Evolutionary conservation across 2,113 vertebrate genomes (phyloP), one percentile per base, ranked within the genome.

Genomic region (Gymnogyps californianus): DNA sequence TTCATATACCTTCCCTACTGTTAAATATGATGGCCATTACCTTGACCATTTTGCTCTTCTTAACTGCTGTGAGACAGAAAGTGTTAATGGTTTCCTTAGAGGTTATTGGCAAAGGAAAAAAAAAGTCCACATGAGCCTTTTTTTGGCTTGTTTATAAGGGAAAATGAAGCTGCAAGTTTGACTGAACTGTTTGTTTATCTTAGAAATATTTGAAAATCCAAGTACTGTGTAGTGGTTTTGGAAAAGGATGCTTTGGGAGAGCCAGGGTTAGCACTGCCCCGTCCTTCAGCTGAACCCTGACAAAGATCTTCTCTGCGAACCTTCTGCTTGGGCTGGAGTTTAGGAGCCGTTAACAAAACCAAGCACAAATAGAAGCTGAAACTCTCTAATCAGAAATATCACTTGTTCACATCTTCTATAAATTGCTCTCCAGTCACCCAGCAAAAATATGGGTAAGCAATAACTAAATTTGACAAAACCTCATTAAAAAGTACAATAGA

Each of bases 1-100:
- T 93, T 97, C 91, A 14, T 93, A 79, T 55, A 96, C 87, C 96
- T 96, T 96, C 91, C 91, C 90, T 76, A 92, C 90, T 96, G 96
- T 57, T 97, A 96, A 96, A 89, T 97, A 93, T 91, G 96, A 96
- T 84, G 96, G 87, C 40, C 85, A 92, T 94, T 85, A 83, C 89
- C 95, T 97, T 94, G 95, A 93, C 95, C 90, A 75, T 83, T 93
- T 83, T 93, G 89, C 77, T 70, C 42, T 72, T 16, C 79, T 15
- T n/a, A 78, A 90, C 59, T 59, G 77, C 96, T 94, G 81, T 5
- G 79, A 83, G 65, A 75, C 40, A 58, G 49, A 91, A 92, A 90
- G 96, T 54, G 88, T 94, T 90, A 97, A 96, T 25, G n/a, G 76
- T 57, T 94, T 92, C 91, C 94, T 91, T 6, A 22, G 57, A 89